Evolutionary conservation across 2,888 invertebrate species (phyloP).

Genomic region (Gryllus longicercus): DNA sequence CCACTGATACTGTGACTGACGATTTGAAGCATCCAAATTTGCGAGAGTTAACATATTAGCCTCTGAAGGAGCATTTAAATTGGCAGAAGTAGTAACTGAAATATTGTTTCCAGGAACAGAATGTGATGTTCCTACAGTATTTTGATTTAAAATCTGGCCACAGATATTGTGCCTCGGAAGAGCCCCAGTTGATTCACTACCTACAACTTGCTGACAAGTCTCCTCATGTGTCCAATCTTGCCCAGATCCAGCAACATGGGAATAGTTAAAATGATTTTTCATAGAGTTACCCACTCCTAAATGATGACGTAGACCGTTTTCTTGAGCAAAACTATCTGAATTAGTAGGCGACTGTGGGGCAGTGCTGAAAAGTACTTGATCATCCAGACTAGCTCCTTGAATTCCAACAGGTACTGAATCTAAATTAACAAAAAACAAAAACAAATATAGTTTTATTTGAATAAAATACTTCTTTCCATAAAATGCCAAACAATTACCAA

Average conservation of each 20-base stretch:
- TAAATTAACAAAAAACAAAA: constrained; percentile 7
- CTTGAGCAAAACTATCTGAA: constrained; percentile 11
- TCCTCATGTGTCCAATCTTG: background rate
- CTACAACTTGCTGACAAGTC: background rate
- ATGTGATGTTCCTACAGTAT: background rate
- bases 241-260: background rate
- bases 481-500: no score
- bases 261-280: background rate
- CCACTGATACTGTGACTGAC: background rate
- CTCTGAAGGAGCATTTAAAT: background rate
- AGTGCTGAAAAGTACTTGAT: constrained; percentile 33
- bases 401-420: constrained; percentile 25
- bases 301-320: background rate
- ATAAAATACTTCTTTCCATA: no score
- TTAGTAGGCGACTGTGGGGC: constrained; percentile 35
- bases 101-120: background rate
- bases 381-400: constrained; percentile 33
- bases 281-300: background rate
- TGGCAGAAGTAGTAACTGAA: background rate
- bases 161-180: background rate
- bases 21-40: background rate
- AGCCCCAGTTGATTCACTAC: background rate
- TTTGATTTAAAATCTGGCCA: background rate
- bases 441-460: background rate
- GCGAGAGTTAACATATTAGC: background rate